A percentile compares a stretch with the other conserved stretches of the same genome.
Conservation (phyloP, 1,140 invertebrate genomes). For the Conus ventricosus region DNA sequence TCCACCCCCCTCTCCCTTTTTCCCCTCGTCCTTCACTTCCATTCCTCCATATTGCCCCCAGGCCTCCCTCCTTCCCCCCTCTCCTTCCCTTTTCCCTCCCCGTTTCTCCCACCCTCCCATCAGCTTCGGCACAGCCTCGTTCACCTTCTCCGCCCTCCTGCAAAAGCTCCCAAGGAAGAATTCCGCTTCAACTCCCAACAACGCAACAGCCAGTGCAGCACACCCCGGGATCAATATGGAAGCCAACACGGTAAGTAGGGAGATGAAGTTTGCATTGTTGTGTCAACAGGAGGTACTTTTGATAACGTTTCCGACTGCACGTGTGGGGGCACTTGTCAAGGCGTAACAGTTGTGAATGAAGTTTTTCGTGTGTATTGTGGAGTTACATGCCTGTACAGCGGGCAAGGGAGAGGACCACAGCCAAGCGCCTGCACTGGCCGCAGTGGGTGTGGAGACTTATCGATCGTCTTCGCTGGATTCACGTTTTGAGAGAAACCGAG, state of each 20-base stretch:
- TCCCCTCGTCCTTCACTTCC: neutral
- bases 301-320: no score
- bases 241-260: neutral
- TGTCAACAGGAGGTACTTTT: no score
- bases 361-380: neutral
- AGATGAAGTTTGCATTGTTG: no score
- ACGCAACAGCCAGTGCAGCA: neutral
- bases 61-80: neutral
- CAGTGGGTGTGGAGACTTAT: neutral
- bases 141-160: neutral
- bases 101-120: neutral
- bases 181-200: neutral
- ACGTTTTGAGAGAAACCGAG: neutral
- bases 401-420: neutral
- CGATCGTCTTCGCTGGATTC: neutral
- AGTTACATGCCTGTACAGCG: neutral
- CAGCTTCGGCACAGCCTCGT: neutral
- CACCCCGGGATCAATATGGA: neutral
- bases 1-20: neutral
- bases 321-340: no score
- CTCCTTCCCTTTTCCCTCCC: neutral
- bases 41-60: no score
- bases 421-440: neutral
- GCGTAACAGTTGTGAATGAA: constrained; percentile 4
- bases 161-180: neutral